Conservation (phyloP, 1,140 invertebrate genomes). For the Drosophila arawakana region DNA sequence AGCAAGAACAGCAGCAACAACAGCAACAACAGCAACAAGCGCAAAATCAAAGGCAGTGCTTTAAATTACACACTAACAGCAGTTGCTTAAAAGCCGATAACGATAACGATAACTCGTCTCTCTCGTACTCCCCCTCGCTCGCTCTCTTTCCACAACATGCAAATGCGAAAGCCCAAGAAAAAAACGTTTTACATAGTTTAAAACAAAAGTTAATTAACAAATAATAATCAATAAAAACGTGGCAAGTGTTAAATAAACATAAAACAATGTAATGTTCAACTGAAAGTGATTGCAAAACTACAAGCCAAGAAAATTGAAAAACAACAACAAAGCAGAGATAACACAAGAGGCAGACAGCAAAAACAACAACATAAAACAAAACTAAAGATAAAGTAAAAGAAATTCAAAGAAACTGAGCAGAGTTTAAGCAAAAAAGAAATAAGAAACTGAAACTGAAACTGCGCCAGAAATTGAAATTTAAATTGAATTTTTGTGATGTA, state of each 20-base stretch:
- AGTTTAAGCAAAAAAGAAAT: slow-evolving; percentile 23
- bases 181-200: slow-evolving; percentile 52
- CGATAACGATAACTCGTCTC: slow-evolving; percentile 4
- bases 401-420: slow-evolving; percentile 27
- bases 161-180: slow-evolving; percentile 64
- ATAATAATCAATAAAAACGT: slow-evolving; percentile 28
- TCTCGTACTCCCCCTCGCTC: neutral
- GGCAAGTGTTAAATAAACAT: slow-evolving; percentile 49
- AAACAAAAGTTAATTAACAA: slow-evolving; percentile 57
- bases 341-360: slow-evolving; percentile 16
- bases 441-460: slow-evolving; percentile 56
- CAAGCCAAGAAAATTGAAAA: slow-evolving; percentile 39
- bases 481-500: slow-evolving; percentile 73
- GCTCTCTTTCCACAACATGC: slow-evolving; percentile 4
- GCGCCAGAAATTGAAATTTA: slow-evolving; percentile 58
- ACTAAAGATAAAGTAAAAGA: slow-evolving; percentile 25
- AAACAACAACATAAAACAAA: slow-evolving; percentile 10
- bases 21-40: slow-evolving; percentile 5
- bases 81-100: neutral
- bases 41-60: slow-evolving; percentile 32
- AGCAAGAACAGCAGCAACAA: slow-evolving; percentile 30
- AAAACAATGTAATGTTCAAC: slow-evolving; percentile 26
- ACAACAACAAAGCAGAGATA: slow-evolving; percentile 31
- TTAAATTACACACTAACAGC: slow-evolving; percentile 16
- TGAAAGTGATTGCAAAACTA: slow-evolving; percentile 41